Conservation (phyloP, 2,113 vertebrate species). For the Panurus biarmicus region DNA sequence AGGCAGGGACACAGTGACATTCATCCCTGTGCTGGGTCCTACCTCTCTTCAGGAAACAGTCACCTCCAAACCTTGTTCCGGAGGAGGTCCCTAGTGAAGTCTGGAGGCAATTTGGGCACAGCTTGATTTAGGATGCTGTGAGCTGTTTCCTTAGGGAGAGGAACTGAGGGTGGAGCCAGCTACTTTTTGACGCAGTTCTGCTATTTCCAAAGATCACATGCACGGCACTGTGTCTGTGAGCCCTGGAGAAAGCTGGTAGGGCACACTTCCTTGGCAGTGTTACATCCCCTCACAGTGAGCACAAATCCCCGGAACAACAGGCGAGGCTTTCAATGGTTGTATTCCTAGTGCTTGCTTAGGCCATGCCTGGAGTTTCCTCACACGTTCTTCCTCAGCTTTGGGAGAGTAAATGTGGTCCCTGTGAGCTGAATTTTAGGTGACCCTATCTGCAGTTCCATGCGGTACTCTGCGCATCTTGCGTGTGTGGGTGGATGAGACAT, state of each 20-base stretch:
- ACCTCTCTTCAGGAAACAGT: background rate
- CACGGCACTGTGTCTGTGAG: background rate
- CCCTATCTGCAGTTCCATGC: background rate
- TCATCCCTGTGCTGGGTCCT: background rate
- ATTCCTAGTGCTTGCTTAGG: background rate
- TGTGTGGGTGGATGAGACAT: background rate
- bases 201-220: slow-evolving; percentile 53
- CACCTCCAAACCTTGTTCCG: background rate
- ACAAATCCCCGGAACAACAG: background rate
- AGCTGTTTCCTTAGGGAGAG: background rate
- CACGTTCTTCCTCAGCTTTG: background rate
- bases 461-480: background rate
- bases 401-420: background rate
- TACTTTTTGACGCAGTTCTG: slow-evolving; percentile 55
- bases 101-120: background rate
- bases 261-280: background rate
- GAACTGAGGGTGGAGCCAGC: slow-evolving; percentile 38
- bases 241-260: background rate
- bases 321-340: background rate
- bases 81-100: background rate
- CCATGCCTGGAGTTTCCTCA: background rate
- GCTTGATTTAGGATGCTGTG: slow-evolving; percentile 25
- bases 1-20: background rate
- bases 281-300: background rate
- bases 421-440: background rate